These are phyloP conservation scores for Python bivittatus DNA, from an alignment of 2,113 vertebrate species.

Conservation along the genomic window DNA sequence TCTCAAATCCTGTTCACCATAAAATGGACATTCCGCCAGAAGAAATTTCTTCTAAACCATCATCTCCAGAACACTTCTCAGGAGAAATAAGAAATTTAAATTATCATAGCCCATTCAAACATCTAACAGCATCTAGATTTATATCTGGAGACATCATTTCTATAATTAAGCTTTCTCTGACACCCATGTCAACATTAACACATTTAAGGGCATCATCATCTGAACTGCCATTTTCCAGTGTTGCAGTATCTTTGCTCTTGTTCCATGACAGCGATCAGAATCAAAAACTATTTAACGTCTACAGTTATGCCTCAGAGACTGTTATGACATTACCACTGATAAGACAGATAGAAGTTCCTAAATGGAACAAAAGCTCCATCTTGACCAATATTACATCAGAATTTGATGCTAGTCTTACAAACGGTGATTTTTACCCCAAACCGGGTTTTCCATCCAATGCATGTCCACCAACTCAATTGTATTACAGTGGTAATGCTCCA, in stretches of 20 bases:
- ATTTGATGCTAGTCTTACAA: not conserved
- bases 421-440: not conserved
- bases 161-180: not conserved
- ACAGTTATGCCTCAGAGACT: not conserved
- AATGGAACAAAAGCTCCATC: not conserved
- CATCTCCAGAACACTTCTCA: not conserved
- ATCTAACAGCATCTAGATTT: not conserved
- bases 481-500: not conserved
- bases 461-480: not conserved
- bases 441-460: not conserved
- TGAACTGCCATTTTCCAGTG: not conserved
- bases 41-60: not conserved
- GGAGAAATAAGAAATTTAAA: not conserved
- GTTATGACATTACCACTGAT: not conserved
- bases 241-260: not conserved
- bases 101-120: accelerated
- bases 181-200: not conserved
- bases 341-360: not conserved
- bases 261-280: not conserved
- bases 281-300: not conserved
- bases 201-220: not conserved
- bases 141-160: not conserved
- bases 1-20: not conserved
- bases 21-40: slow-evolving; percentile 8
- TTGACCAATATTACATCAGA: slow-evolving; percentile 1